These are phyloP conservation scores for Zosterops japonicus DNA, from an alignment of 2,113 vertebrate genomes.

Conservation along the genomic window DNA sequence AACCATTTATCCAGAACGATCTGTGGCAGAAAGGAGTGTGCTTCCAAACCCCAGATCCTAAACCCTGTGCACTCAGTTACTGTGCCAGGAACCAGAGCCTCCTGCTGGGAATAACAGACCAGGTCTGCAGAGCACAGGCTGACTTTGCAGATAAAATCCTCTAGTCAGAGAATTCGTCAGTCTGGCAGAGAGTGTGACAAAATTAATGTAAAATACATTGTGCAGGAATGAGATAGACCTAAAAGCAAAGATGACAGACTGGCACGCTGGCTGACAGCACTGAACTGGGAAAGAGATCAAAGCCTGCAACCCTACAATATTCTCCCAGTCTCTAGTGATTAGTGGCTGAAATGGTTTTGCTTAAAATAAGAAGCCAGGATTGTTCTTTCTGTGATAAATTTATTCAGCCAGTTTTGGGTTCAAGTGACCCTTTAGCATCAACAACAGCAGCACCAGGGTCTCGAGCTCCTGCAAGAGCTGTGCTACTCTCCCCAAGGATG, in stretches of 20 bases:
- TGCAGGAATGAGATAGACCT: neutral
- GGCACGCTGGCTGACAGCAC: neutral
- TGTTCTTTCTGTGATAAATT: neutral
- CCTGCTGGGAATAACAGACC: neutral
- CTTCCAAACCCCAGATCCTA: neutral
- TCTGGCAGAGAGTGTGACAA: neutral
- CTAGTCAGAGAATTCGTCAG: neutral
- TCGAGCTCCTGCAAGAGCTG: neutral
- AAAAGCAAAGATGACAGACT: neutral
- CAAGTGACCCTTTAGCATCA: neutral
- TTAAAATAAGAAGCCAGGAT: neutral
- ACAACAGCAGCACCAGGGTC: neutral
- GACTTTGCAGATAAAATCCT: neutral
- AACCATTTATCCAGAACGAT: neutral
- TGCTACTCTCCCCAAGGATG: neutral
- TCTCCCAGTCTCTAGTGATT: neutral
- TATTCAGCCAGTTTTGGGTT: neutral
- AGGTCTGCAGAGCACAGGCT: neutral
- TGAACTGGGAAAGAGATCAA: neutral
- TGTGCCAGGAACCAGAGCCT: neutral
- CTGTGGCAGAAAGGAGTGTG: neutral
- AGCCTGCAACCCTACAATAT: neutral
- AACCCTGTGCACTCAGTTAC: neutral
- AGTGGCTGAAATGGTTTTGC: neutral
- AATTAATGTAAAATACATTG: neutral